Conservation (phyloP, 2,113 vertebrate species). For the Eolophus roseicapilla region DNA sequence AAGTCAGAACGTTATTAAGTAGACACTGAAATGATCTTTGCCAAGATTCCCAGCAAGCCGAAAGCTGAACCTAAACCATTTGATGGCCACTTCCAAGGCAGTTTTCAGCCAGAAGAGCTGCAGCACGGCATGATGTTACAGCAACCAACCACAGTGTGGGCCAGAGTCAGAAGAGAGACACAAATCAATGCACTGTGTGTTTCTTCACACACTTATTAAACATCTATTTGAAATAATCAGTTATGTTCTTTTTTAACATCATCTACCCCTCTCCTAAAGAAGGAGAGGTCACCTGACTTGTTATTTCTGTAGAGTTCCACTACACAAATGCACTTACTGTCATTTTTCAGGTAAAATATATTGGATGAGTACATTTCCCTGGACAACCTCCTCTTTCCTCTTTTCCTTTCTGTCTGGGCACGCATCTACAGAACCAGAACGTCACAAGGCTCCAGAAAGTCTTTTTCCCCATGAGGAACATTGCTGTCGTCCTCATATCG, state of each 20-base stretch:
- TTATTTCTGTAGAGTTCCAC: not conserved
- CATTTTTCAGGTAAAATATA: not conserved
- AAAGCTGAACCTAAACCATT: not conserved
- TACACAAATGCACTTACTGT: not conserved
- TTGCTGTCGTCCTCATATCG: not conserved
- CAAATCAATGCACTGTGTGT: too few species aligned
- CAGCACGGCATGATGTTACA: too few species aligned
- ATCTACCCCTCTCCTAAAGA: not conserved
- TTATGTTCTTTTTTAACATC: not conserved
- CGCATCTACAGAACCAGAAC: not conserved
- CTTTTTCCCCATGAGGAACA: not conserved
- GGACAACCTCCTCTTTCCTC: not conserved
- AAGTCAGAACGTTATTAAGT: not conserved
- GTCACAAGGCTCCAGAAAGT: not conserved
- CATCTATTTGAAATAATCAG: not conserved
- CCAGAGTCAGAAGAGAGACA: not conserved
- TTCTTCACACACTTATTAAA: not conserved
- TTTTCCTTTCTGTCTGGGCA: not conserved
- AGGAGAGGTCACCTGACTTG: not conserved
- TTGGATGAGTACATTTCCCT: not conserved
- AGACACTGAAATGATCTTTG: not conserved
- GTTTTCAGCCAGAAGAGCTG: not conserved
- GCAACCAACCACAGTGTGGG: accelerated
- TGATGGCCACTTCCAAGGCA: not conserved
- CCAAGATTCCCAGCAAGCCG: not conserved